Evolutionary conservation across 2,888 invertebrate species (phyloP).

Genomic region (Cantharis lateralis): DNA sequence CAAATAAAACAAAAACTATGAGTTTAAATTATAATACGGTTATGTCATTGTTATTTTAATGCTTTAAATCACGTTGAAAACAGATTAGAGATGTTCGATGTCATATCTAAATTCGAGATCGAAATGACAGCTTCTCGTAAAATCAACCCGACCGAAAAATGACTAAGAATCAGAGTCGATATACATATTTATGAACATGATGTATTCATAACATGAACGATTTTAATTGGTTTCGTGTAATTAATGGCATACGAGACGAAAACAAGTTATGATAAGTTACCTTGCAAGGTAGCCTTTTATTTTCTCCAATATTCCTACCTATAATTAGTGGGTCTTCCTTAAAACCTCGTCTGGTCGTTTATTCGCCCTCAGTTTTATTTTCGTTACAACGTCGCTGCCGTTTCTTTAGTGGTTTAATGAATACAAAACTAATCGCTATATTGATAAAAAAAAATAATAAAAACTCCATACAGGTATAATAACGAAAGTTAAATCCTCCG

Average conservation of each 20-base stretch:
- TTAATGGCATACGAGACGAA: slow-evolving; percentile 39
- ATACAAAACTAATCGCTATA: slow-evolving; percentile 24
- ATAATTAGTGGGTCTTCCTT: slow-evolving; percentile 30
- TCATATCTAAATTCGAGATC: slow-evolving; percentile 35
- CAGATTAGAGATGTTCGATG: slow-evolving; percentile 21
- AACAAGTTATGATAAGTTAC: slow-evolving; percentile 36
- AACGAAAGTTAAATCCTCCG: slow-evolving; percentile 13
- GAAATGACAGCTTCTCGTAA: slow-evolving; percentile 43
- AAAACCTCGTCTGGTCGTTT: slow-evolving; percentile 16
- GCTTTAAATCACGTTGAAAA: background rate
- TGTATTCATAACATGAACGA: slow-evolving; percentile 49
- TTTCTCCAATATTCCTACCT: slow-evolving; percentile 32
- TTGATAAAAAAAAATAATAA: slow-evolving; percentile 18
- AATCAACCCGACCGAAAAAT: slow-evolving; percentile 47
- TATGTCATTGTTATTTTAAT: slow-evolving; percentile 3
- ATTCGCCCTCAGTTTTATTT: slow-evolving; percentile 24
- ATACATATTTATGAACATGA: slow-evolving; percentile 47
- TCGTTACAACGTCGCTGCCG: slow-evolving; percentile 20
- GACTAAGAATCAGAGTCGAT: slow-evolving; percentile 45
- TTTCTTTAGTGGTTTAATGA: slow-evolving; percentile 24
- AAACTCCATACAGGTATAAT: slow-evolving; percentile 18
- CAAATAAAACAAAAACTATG: background rate
- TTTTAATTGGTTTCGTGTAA: slow-evolving; percentile 49
- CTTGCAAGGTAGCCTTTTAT: slow-evolving; percentile 33
- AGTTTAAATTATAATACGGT: background rate